Base-by-base conservation (phyloP, 2,888 invertebrate species). In the Notocelia uddmanniana region DNA sequence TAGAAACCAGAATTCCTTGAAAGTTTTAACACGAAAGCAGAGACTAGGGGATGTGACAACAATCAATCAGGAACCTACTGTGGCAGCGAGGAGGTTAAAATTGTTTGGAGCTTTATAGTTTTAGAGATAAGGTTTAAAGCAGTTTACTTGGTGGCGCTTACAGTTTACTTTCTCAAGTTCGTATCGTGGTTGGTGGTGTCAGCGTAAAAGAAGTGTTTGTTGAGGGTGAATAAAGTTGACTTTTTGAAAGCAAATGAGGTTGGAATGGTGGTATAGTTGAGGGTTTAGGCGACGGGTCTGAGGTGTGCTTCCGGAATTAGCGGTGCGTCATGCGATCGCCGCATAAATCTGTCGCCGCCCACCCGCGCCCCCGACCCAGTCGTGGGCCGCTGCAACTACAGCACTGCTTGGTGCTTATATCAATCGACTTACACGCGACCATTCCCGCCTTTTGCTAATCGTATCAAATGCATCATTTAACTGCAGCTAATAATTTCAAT, bases 321-420 rank as follows among this genome's bases (percentile, higher is more conserved):
- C 78, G 82, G 77, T 79, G 81, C 85, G 84, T 83, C 87, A 89
- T 88, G 88, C 87, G 81, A 91, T 88, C 83, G 78, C 74, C 79
- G 75, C 86, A 89, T 92, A 90, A 91, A 92, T 90, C 87, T 86
- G 85, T 88, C 88, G 82, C 80, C 83, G 78, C 80, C 78, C 77
- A 74, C 78, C 76, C 75, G 69, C 73, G 63, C 77, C 78, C 75
- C 74, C 76, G 72, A 69, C 71, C 74, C 69, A 73, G 83, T 82
- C 78, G 57, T 9, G 80, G 83, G 82, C 78, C 55, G 21, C 59
- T 66, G 59, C 54, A 59, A 45, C 31, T 45, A 45, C 45, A 15
- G 45, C 31, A n/a, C 66, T 23, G 77, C 74, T 73, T 75, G 76
- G 80, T 82, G 77, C 76, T 23, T 73, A 83, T 82, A 81, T 79